Evolutionary conservation across 2,797 vertebrate genomes (phyloP).

Genomic region (Semotilus atromaculatus): DNA sequence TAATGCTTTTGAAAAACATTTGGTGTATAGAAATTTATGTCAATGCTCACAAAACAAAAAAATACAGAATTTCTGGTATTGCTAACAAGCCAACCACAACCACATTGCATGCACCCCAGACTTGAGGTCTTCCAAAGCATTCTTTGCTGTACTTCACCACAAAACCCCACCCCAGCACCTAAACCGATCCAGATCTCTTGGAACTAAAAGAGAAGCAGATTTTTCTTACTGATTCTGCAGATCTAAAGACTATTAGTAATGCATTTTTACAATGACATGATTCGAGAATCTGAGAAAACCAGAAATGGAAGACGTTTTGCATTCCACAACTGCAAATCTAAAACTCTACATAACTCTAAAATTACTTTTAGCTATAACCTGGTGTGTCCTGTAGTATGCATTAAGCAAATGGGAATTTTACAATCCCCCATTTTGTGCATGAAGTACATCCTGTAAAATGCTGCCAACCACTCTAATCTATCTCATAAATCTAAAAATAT

Average conservation of each 20-base stretch:
- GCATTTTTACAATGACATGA: neutral
- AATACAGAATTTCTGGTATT: constrained; percentile 75
- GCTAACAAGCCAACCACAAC: constrained; percentile 73
- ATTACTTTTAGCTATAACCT: neutral
- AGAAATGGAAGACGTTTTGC: neutral
- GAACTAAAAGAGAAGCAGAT: constrained; percentile 54
- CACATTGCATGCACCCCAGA: constrained; percentile 73
- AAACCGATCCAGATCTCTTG: constrained; percentile 77
- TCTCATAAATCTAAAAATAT: constrained; percentile 17
- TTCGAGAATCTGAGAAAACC: neutral
- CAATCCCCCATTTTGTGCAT: neutral
- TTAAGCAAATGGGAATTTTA: neutral
- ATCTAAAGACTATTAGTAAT: constrained; percentile 46
- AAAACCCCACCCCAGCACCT: constrained; percentile 76
- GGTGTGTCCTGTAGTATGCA: neutral
- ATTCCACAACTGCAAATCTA: neutral
- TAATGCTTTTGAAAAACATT: constrained; percentile 48
- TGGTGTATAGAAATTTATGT: constrained; percentile 52
- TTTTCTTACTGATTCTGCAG: constrained; percentile 41
- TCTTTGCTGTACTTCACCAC: constrained; percentile 72
- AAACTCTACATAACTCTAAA: neutral
- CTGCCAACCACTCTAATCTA: neutral
- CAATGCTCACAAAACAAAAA: constrained; percentile 53
- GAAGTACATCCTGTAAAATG: constrained; percentile 7
- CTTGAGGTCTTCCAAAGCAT: constrained; percentile 77